Conservation (phyloP, 92 coral and sea anemone species). For the Hydrozoanthus gracilis region DNA sequence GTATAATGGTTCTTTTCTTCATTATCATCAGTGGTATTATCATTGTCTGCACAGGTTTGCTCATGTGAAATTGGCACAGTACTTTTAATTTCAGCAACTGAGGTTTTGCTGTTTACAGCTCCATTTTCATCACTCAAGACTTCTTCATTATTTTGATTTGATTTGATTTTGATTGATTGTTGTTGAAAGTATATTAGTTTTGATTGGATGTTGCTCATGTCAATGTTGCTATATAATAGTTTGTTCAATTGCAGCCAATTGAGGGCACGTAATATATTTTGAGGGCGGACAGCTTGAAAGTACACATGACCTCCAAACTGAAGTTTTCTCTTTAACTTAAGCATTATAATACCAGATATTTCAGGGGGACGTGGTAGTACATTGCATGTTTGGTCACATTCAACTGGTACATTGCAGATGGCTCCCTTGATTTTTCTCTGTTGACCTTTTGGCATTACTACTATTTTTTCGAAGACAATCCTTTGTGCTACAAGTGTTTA, state of each 20-base stretch:
- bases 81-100: background rate
- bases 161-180: too few species aligned
- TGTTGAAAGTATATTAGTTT: constrained; percentile 5
- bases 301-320: constrained; percentile 56
- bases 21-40: constrained; percentile 4
- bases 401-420: background rate
- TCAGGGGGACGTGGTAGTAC: constrained; percentile 56
- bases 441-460: constrained; percentile 52
- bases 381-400: constrained; percentile 21
- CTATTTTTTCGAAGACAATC: constrained; percentile 57
- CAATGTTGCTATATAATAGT: constrained; percentile 49
- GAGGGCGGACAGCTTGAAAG: constrained; percentile 61
- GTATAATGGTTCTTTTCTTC: constrained; percentile 67
- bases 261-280: constrained; percentile 26
- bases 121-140: background rate
- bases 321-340: constrained; percentile 26
- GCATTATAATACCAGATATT: too few species aligned
- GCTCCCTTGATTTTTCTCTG: constrained; percentile 51
- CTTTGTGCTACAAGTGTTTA: background rate
- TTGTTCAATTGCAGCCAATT: constrained; percentile 34
- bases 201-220: constrained; percentile 35
- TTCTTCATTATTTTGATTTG: background rate
- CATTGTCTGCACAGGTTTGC: background rate
- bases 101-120: background rate
- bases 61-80: background rate